A percentile compares a stretch with the other conserved stretches of the same genome.
phyloP scores from a whole-genome alignment of 2,888 invertebrate genomes.

The Enchytraeus crypticus region DNA sequence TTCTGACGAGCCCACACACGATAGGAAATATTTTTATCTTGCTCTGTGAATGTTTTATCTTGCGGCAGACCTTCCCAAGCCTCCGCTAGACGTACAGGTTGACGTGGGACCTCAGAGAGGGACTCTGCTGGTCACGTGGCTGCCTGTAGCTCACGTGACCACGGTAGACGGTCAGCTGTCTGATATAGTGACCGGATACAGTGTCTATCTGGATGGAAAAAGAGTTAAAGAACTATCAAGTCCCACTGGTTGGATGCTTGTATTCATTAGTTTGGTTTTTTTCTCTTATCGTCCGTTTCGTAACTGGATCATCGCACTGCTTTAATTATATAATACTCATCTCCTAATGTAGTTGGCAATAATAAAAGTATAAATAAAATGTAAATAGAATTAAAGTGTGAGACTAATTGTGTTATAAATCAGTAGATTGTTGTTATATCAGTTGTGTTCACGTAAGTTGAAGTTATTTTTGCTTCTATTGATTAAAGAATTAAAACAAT shows the following conservation, averaged over 20 bases:
- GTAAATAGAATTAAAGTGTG: no score
- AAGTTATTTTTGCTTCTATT: no score
- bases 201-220: conserved; percentile 11
- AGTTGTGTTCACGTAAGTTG: no score
- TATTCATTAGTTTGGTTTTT: not conserved
- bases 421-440: no score
- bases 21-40: not conserved
- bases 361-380: no score
- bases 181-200: conserved; percentile 14
- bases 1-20: no score
- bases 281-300: no score
- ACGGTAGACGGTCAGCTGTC: not conserved
- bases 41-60: not conserved
- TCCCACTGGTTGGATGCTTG: conserved; percentile 10
- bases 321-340: no score
- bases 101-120: conserved; percentile 98
- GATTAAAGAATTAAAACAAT: no score
- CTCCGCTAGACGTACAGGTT: conserved; percentile 69
- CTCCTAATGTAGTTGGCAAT: no score
- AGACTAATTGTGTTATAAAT: no score
- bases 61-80: conserved; percentile 52
- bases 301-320: no score
- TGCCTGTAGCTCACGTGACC: conserved; percentile 45
- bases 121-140: conserved; percentile 96
- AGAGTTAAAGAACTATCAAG: conserved; percentile 14